A percentile compares a stretch with the other conserved stretches of the same genome.
phyloP scores from a whole-genome alignment of 1,140 invertebrate species.

The Papilio polyxenes region DNA sequence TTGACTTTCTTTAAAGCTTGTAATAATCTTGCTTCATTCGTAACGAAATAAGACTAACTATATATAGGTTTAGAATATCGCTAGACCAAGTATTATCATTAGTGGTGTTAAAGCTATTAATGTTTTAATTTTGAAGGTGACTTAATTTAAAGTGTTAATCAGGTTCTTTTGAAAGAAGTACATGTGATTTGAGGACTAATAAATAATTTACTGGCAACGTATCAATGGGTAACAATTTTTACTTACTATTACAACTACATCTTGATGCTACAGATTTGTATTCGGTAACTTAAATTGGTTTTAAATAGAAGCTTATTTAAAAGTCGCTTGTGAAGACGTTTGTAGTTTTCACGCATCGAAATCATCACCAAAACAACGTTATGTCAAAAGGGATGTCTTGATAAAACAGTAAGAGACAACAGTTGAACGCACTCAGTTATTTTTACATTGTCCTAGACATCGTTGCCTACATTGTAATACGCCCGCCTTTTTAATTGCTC shows the following conservation, averaged over 20 bases:
- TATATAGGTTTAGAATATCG: background rate
- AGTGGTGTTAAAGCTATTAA: no score
- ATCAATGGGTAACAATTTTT: no score
- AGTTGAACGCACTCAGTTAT: conserved; percentile 34
- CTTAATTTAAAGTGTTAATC: background rate
- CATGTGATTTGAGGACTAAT: no score
- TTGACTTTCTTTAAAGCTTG: background rate
- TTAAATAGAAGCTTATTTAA: no score
- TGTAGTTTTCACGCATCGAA: no score
- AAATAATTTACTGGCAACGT: no score
- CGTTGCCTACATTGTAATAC: conserved; percentile 27
- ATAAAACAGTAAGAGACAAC: background rate
- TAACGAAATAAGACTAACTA: background rate
- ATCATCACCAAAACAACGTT: background rate
- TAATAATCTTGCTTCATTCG: background rate
- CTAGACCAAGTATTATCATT: background rate
- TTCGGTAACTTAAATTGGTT: no score
- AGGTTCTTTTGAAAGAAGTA: background rate
- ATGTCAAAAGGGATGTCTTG: background rate
- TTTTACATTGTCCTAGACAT: conserved; percentile 28
- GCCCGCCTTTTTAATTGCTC: conserved; percentile 38
- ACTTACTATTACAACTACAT: no score
- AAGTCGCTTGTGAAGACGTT: no score
- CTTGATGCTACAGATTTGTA: no score
- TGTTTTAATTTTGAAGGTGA: background rate